phyloP scores from a whole-genome alignment of 2,888 invertebrate genomes.

The Anoplius nigerrimus region DNA sequence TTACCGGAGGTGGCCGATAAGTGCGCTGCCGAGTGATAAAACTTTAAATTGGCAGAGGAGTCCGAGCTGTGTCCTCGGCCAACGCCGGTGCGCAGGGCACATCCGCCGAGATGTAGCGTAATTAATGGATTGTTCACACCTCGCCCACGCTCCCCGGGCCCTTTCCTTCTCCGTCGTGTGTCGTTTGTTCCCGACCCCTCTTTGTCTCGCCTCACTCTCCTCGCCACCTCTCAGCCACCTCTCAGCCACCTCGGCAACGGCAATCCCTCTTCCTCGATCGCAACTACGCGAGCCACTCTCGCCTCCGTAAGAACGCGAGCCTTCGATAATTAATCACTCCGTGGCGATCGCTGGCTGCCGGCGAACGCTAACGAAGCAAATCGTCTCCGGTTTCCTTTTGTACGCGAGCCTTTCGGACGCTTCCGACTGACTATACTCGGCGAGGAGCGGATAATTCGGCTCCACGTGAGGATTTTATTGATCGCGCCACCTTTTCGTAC shows the following conservation, averaged over 20 bases:
- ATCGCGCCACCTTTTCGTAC: no score
- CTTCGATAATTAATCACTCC: slow-evolving; percentile 63
- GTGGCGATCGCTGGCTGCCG: slow-evolving; percentile 49
- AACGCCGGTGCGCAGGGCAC: slow-evolving; percentile 26
- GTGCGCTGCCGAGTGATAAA: no score
- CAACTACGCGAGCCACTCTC: slow-evolving; percentile 10
- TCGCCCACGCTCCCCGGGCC: slow-evolving; percentile 56
- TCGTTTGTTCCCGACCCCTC: slow-evolving; percentile 4
- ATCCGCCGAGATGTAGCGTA: slow-evolving; percentile 42
- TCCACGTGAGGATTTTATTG: no score
- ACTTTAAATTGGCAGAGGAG: no score
- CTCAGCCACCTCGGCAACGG: no score
- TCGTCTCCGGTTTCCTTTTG: no score
- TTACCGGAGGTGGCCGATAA: no score
- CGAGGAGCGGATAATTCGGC: no score
- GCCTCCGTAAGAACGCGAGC: slow-evolving; percentile 29
- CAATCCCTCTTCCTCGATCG: slow-evolving; percentile 19
- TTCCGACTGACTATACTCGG: no score
- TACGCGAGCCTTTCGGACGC: no score
- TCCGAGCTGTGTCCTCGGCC: no score
- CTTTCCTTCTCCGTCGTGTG: slow-evolving; percentile 18
- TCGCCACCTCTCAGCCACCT: not conserved
- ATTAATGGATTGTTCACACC: slow-evolving; percentile 66
- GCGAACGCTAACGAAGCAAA: no score
- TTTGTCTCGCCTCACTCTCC: slow-evolving; percentile 3